phyloP scores from a whole-genome alignment of 64 coral and sea anemone genomes.

The Actinia tenebrosa region DNA sequence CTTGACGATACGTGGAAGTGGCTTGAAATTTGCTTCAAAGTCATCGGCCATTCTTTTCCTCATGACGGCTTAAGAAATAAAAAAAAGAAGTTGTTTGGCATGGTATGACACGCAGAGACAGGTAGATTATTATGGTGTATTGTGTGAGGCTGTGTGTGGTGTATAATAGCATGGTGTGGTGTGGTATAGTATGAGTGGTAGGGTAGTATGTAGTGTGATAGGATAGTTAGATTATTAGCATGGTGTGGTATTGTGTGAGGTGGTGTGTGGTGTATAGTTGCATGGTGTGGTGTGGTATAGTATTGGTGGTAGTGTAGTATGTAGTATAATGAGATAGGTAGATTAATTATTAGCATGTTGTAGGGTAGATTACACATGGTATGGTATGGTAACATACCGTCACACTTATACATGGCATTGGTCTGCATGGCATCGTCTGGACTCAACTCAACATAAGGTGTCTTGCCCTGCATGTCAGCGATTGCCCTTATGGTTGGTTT shows the following conservation, averaged over 20 bases:
- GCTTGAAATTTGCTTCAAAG: slow-evolving; percentile 32
- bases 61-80: slow-evolving; percentile 29
- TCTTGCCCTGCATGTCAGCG: slow-evolving; percentile 39
- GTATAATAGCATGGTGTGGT: neutral
- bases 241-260: neutral
- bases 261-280: neutral
- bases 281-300: neutral
- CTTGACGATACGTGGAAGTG: slow-evolving; percentile 30
- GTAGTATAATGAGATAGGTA: neutral
- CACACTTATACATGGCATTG: slow-evolving; percentile 51
- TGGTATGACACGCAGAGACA: neutral
- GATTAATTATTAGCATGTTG: no score
- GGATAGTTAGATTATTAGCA: no score
- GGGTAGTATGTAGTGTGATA: no score
- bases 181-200: neutral
- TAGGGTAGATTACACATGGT: no score
- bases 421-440: slow-evolving; percentile 39
- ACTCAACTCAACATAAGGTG: slow-evolving; percentile 35
- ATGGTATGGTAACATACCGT: neutral
- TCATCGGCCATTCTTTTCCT: slow-evolving; percentile 37
- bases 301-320: neutral
- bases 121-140: no score
- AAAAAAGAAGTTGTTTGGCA: neutral
- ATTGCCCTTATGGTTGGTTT: slow-evolving; percentile 36
- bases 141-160: neutral